phyloP scores from a whole-genome alignment of 2,888 invertebrate species.

The Nebria salina region DNA sequence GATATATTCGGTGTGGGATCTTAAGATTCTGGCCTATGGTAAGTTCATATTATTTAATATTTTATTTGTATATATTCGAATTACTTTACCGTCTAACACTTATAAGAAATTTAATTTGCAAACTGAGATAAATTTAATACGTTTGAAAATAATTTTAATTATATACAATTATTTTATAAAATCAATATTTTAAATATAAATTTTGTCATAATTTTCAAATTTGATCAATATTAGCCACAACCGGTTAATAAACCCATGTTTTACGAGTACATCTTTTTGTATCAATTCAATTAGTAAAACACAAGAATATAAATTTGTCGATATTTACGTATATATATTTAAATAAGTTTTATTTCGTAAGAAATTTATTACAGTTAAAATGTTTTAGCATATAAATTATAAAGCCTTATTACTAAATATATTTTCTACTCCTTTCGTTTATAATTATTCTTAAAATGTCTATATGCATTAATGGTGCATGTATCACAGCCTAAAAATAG shows the following conservation, averaged over 20 bases:
- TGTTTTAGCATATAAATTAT: too few species aligned
- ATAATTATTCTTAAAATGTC: too few species aligned
- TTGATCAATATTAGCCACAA: too few species aligned
- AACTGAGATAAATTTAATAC: too few species aligned
- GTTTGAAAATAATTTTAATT: too few species aligned
- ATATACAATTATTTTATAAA: too few species aligned
- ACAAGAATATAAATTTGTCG: not conserved
- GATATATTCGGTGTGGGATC: slow-evolving; percentile 8
- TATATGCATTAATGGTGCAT: not conserved
- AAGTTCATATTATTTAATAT: not conserved
- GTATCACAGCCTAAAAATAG: not conserved
- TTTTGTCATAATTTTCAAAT: too few species aligned
- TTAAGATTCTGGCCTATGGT: slow-evolving; percentile 5
- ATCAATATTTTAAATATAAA: too few species aligned
- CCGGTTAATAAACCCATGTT: too few species aligned
- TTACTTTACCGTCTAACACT: not conserved
- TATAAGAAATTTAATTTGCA: not conserved
- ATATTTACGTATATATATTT: not conserved
- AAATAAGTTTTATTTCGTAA: not conserved
- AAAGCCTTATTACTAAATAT: too few species aligned
- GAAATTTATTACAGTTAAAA: not conserved
- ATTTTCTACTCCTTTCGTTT: too few species aligned
- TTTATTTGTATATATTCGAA: not conserved
- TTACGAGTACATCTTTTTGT: too few species aligned
- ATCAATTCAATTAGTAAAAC: not conserved